phyloP scores from a whole-genome alignment of 2,113 vertebrate genomes.

The Recurvirostra avosetta region DNA sequence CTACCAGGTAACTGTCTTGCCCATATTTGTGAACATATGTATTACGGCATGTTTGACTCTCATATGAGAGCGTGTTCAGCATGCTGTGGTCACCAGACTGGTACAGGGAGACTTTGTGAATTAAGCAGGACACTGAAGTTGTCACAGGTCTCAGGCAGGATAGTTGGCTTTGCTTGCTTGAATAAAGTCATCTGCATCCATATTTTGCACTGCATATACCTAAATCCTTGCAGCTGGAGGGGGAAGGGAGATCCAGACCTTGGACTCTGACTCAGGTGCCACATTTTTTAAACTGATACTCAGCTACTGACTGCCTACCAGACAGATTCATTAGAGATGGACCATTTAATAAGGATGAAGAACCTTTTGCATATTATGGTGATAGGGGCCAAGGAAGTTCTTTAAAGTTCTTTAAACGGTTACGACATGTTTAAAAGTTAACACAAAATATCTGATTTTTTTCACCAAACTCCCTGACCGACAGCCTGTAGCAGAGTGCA shows the following conservation, averaged over 20 bases:
- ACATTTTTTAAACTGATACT: neutral
- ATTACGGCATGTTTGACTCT: neutral
- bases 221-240: neutral
- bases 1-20: neutral
- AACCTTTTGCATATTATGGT: neutral
- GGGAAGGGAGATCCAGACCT: neutral
- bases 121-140: neutral
- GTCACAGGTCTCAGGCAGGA: neutral
- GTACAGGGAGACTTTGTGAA: neutral
- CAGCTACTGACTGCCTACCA: neutral
- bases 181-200: neutral
- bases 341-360: neutral
- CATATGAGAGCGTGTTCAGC: fast-evolving
- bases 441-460: neutral
- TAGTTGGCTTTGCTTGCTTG: neutral
- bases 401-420: neutral
- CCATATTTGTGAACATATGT: neutral
- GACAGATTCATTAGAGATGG: neutral
- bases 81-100: neutral
- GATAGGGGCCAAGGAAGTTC: neutral
- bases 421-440: neutral
- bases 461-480: neutral
- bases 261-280: neutral
- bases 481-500: neutral
- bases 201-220: neutral